Percentiles rank a stretch among this genome's conserved stretches.
Conservation (phyloP, 1,140 invertebrate species). For the Eciton burchellii region DNA sequence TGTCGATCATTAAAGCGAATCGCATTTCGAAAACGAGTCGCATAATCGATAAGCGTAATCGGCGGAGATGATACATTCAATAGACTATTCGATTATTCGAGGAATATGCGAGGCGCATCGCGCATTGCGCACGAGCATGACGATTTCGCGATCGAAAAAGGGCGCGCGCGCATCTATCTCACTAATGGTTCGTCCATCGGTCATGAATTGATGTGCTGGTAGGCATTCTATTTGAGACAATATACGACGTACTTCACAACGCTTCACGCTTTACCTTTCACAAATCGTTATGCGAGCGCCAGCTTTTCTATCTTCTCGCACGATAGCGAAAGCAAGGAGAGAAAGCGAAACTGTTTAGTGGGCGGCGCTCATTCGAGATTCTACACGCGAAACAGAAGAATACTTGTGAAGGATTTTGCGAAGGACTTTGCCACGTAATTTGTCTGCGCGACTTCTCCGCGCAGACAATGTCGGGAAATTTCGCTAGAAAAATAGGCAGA, state of each 20-base stretch:
- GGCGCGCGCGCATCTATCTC: no score
- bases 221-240: slow-evolving; percentile 28
- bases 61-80: background rate
- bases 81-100: background rate
- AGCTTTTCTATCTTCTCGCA: slow-evolving; percentile 41
- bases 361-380: slow-evolving; percentile 45
- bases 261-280: slow-evolving; percentile 36
- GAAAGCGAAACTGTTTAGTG: slow-evolving; percentile 68
- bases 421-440: no score
- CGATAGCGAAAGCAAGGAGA: slow-evolving; percentile 74
- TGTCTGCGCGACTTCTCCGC: no score
- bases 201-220: background rate
- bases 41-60: background rate
- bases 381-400: slow-evolving; percentile 23
- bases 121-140: no score
- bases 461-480: no score
- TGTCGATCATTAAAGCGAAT: slow-evolving; percentile 14
- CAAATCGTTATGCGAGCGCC: slow-evolving; percentile 9
- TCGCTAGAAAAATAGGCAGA: no score
- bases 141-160: no score
- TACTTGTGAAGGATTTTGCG: background rate
- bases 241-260: slow-evolving; percentile 8
- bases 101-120: no score
- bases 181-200: background rate
- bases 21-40: slow-evolving; percentile 7